These are phyloP conservation scores for Nycticebus coucang DNA, from an alignment of 2,113 vertebrate genomes.

Conservation along the genomic window DNA sequence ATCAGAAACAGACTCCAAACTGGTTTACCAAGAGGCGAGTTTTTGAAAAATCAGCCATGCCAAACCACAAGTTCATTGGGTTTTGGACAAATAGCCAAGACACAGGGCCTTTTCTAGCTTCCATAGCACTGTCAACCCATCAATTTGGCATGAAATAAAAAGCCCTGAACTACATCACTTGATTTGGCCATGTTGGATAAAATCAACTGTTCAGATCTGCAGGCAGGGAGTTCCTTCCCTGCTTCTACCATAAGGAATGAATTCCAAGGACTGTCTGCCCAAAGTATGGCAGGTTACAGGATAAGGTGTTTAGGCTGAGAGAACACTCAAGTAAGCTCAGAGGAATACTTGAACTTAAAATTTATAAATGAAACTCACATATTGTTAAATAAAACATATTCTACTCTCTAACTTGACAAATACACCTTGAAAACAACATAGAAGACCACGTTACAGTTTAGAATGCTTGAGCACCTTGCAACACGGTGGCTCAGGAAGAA, in stretches of 20 bases:
- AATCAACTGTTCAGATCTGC: neutral
- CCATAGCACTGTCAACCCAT: neutral
- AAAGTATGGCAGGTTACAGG: neutral
- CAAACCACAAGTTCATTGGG: slow-evolving; percentile 63
- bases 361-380: neutral
- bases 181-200: neutral
- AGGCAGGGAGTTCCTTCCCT: neutral
- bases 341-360: slow-evolving; percentile 13
- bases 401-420: neutral
- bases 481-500: neutral
- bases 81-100: slow-evolving; percentile 59
- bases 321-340: slow-evolving; percentile 8
- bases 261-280: neutral
- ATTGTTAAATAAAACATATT: neutral
- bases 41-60: slow-evolving; percentile 54
- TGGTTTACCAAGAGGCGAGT: slow-evolving; percentile 61
- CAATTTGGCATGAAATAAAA: slow-evolving; percentile 41
- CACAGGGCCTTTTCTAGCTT: slow-evolving; percentile 41
- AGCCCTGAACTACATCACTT: neutral
- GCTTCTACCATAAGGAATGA: neutral
- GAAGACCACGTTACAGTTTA: neutral
- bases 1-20: slow-evolving; percentile 57
- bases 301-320: neutral
- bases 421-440: neutral
- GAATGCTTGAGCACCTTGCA: neutral